Evolutionary conservation across 2,888 invertebrate genomes (phyloP), one percentile per base, ranked within the genome.

Genomic region (Ophion obscuratus): DNA sequence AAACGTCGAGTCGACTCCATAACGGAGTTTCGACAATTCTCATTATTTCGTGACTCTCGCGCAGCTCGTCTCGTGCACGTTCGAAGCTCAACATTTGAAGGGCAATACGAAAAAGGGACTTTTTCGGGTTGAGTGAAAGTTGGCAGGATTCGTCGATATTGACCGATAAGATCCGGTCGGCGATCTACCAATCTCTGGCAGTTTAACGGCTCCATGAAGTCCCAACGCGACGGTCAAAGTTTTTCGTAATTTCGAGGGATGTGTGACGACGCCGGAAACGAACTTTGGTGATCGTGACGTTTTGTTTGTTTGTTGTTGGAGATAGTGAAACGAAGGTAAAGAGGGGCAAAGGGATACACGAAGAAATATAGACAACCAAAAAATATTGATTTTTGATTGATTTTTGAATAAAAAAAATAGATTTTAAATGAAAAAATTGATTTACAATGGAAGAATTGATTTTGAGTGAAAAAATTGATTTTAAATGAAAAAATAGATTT

Each of bases 1-100:
- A 71, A 71, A 71, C 71, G 47, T 27, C 71, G 59, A 66, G 66
- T 57, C 31, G 64, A 74, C 81, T 67, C 67, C 74, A 67, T 74
- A 64, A 73, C 71, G 73, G 67, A 81, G 74, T 67, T 67, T 67
- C 67, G 27, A 67, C 14, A 27, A 61, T 74, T 81, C 67, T 61
- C n/a, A 6, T 53, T 64, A 59, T 62, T 62, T 53, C 36, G 36
- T 20, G 59, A 61, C 20, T 7, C 31, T 53, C 59, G 57, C 10
- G 1, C 17, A 47, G 24, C 61, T 61, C 44, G 31, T 31, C 20
- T 24, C 17, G 73, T n/a, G 36, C 24, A n/a, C 59, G 57, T 57
- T 17, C 2, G 6, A 36, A 20, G 11, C 14, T 0, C 9, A 5
- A 20, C 36, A 59, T 73, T 73, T 9, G 36, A 2, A 11, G n/a